Evolutionary conservation across 2,888 invertebrate genomes (phyloP), one percentile per base, ranked within the genome.

Genomic region (Yponomeuta cagnagella): DNA sequence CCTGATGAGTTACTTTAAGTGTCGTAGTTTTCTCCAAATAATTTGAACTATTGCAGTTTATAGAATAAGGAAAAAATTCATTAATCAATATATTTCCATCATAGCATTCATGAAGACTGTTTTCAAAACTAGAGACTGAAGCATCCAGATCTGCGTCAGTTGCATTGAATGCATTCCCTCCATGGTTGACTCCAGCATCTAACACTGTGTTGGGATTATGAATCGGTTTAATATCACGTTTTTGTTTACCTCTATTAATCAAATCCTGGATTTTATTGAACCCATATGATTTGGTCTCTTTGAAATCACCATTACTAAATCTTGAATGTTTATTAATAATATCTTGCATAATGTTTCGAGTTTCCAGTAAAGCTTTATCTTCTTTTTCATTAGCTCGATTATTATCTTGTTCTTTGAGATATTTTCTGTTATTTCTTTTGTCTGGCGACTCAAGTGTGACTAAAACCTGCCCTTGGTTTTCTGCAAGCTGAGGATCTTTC

Each of bases 111-210:
- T 96, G 88, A 52, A 97, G 87, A 73, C 94, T 95, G 71, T 94
- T 95, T 87, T 97, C 97, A 84, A 97, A 97, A 83, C 97, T 97
- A 0, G 97, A 97, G n/a, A 95, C 93, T 8, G 96, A 95, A 71
- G 93, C 94, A 71, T 95, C 95, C 72, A 93, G 81, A 30, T 76
- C 75, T 6, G 87, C 83, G 63, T 89, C 82, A 0, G 94, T 93
- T 70, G 87, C 88, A 78, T 96, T 95, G 30, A 85, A 78, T 12
- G 93, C 93, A 85, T 96, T 96, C 6, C 96, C 96, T 4, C 96
- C 96, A 79, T 96, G 96, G 75, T 94, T 94, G 12, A 96, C 95
- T 70, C 95, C 96, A 48, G 95, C 94, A 86, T 96, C 96, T 71
- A 96, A 91, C 71, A 95, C 86, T 52, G 91, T 92, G 70, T 91